A percentile compares a stretch with the other conserved stretches of the same genome.
Conservation (phyloP, 2,888 invertebrate genomes). For the Watsonalla binaria region DNA sequence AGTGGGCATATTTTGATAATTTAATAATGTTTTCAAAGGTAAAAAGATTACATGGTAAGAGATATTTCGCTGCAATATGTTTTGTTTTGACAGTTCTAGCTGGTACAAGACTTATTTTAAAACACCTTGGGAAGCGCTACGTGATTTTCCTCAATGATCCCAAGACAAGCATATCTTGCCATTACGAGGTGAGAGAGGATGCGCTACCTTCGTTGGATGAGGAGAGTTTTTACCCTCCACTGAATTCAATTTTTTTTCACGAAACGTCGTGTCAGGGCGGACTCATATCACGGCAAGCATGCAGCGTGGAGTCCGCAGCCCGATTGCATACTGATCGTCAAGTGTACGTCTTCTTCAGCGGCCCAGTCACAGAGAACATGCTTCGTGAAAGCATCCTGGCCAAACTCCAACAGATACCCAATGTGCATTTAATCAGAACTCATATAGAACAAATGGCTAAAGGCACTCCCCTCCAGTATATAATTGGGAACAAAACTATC, state of each 20-base stretch:
- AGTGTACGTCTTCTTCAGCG: neutral
- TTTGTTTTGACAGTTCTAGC: neutral
- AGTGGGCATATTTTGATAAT: too few relatives aligned
- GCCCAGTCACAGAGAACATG: neutral
- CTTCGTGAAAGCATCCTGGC: neutral
- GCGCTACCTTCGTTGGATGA: neutral
- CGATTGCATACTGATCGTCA: neutral
- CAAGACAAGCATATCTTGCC: neutral
- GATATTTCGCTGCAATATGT: neutral
- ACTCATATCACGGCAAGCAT: neutral
- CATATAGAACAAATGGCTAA: neutral
- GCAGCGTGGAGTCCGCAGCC: neutral
- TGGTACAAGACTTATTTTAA: neutral
- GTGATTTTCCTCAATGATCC: neutral
- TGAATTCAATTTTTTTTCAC: neutral
- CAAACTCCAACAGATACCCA: neutral
- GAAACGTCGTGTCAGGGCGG: neutral
- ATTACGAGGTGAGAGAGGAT: neutral
- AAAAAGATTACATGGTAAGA: neutral
- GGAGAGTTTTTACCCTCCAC: neutral
- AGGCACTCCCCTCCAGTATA: neutral
- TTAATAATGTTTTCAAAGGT: slow-evolving; percentile 5
- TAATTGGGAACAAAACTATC: neutral
- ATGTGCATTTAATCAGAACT: neutral
- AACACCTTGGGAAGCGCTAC: neutral